Conservation (phyloP, 2,797 vertebrate species). For the Centroberyx gerrardi region DNA sequence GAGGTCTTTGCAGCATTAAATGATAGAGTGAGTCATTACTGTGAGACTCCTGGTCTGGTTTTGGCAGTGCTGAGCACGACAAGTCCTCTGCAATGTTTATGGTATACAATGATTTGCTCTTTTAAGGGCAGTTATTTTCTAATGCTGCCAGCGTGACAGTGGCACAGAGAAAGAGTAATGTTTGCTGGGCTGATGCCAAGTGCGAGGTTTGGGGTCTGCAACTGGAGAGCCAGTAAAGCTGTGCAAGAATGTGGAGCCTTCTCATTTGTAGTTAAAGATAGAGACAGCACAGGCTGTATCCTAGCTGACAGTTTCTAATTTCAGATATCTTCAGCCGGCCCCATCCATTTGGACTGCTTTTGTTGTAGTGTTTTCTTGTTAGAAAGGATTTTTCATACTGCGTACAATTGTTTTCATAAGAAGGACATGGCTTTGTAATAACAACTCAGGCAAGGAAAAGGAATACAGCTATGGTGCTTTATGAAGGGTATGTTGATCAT, state of each 20-base stretch:
- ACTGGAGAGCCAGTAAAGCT: slow-evolving; percentile 92
- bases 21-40: slow-evolving; percentile 48
- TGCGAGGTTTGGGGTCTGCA: slow-evolving; percentile 81
- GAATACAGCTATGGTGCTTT: slow-evolving; percentile 84
- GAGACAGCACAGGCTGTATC: slow-evolving; percentile 87
- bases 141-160: slow-evolving; percentile 62
- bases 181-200: slow-evolving; percentile 74
- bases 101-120: slow-evolving; percentile 57
- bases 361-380: slow-evolving; percentile 58
- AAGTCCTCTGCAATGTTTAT: slow-evolving; percentile 30
- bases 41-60: slow-evolving; percentile 49
- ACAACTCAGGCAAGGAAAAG: slow-evolving; percentile 38
- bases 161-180: slow-evolving; percentile 72
- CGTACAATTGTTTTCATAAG: slow-evolving; percentile 31
- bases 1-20: slow-evolving; percentile 39
- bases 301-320: slow-evolving; percentile 89
- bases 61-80: slow-evolving; percentile 40
- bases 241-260: slow-evolving; percentile 94
- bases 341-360: slow-evolving; percentile 66
- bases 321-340: slow-evolving; percentile 75
- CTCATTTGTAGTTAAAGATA: slow-evolving; percentile 99
- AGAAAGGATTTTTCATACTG: slow-evolving; percentile 40
- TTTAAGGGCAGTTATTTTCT: slow-evolving; percentile 72
- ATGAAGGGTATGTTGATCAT: slow-evolving; percentile 88
- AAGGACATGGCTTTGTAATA: slow-evolving; percentile 46